These are phyloP conservation scores for Charina bottae DNA, from an alignment of 2,113 vertebrate genomes.

Conservation along the genomic window DNA sequence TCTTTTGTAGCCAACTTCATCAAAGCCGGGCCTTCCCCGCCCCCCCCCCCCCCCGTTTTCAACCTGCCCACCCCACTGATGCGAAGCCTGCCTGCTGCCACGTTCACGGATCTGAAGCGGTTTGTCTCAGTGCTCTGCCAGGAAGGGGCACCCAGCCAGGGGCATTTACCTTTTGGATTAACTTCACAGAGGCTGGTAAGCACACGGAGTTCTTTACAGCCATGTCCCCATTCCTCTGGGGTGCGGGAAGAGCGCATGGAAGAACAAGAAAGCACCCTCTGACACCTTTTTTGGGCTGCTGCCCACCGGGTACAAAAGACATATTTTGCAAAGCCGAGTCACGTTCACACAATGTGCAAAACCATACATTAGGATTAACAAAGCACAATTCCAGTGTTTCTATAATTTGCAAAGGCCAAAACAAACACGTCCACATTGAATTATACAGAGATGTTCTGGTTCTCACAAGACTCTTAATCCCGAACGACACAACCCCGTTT, in stretches of 20 bases:
- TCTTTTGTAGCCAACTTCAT: background rate
- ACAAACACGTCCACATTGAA: background rate
- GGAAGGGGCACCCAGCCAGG: too few relatives aligned
- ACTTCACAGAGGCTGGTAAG: background rate
- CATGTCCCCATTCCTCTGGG: background rate
- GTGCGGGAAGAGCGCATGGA: background rate
- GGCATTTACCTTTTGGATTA: background rate
- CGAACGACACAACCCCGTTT: background rate
- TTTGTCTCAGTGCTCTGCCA: background rate
- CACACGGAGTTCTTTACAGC: background rate
- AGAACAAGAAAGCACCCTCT: background rate
- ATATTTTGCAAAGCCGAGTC: background rate
- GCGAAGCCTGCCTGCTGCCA: background rate
- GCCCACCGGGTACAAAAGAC: background rate
- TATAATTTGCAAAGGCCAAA: background rate
- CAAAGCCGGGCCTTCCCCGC: too few relatives aligned
- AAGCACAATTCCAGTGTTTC: background rate
- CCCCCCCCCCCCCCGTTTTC: background rate
- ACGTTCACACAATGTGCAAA: background rate
- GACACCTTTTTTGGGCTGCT: background rate
- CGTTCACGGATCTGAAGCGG: background rate
- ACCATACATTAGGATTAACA: background rate
- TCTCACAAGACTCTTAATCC: background rate
- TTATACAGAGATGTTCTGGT: background rate
- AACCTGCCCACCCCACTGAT: rapidly evolving